Percentiles rank a stretch among this genome's conserved stretches.
Conservation (phyloP, 2,888 invertebrate genomes). For the Holacanthella duospinosa region DNA sequence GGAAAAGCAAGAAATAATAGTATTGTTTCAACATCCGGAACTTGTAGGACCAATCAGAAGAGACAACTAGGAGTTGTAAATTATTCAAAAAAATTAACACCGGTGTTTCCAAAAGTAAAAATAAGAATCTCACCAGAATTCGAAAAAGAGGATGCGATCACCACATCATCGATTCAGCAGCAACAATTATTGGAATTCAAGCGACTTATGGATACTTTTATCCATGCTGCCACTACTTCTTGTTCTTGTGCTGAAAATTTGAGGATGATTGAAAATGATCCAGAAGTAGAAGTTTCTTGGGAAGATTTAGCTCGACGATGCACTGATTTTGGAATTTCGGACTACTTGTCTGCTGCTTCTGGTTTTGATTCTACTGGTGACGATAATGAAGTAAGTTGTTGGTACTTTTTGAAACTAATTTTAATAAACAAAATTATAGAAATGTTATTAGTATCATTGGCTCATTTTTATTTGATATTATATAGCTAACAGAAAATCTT, state of each 20-base stretch:
- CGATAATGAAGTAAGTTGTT: too few relatives aligned
- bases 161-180: neutral
- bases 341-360: constrained; percentile 9
- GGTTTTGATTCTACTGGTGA: neutral
- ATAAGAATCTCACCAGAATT: neutral
- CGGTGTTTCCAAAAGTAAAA: neutral
- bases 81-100: too few relatives aligned
- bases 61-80: too few relatives aligned
- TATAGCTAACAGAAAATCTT: neutral
- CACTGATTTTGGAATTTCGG: constrained; percentile 35
- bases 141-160: neutral
- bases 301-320: constrained; percentile 22
- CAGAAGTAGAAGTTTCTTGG: constrained; percentile 11
- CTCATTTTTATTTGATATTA: too few relatives aligned
- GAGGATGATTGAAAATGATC: neutral
- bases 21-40: too few relatives aligned
- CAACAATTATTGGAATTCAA: neutral
- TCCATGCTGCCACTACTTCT: neutral
- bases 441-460: too few relatives aligned
- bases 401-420: too few relatives aligned
- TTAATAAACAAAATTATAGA: too few relatives aligned
- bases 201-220: neutral
- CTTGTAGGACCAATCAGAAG: too few relatives aligned
- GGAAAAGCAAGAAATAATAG: too few relatives aligned
- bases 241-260: neutral